Evolutionary conservation across 1,140 invertebrate genomes (phyloP).

Genomic region (Dinoponera quadriceps): DNA sequence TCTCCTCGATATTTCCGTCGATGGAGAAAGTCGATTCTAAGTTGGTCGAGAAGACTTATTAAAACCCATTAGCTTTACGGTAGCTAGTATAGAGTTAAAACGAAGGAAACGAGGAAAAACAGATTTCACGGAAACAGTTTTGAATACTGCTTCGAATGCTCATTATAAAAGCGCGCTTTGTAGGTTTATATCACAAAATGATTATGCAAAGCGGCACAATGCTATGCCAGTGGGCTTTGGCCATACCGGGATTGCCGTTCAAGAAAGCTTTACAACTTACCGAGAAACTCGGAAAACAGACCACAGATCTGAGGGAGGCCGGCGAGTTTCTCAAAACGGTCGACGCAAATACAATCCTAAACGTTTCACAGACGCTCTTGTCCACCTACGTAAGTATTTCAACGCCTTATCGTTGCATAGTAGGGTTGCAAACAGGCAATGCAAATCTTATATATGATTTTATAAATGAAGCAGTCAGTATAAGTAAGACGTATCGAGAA

Average conservation of each 20-base stretch:
- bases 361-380: not conserved
- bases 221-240: not conserved
- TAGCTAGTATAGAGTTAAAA: not conserved
- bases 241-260: not conserved
- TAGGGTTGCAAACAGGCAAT: too few relatives aligned
- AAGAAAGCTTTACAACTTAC: slow-evolving; percentile 80
- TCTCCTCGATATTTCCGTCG: not conserved
- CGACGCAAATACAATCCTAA: slow-evolving; percentile 62
- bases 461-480: too few relatives aligned
- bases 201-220: not conserved
- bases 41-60: not conserved
- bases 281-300: slow-evolving; percentile 82
- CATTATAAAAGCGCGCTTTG: slow-evolving; percentile 60
- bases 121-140: not conserved
- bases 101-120: not conserved
- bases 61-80: not conserved
- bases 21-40: not conserved
- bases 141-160: not conserved
- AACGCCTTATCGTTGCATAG: not conserved
- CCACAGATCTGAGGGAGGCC: slow-evolving; percentile 80
- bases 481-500: too few relatives aligned
- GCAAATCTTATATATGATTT: too few relatives aligned
- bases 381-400: not conserved
- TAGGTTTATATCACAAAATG: slow-evolving; percentile 85
- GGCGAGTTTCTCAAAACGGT: slow-evolving; percentile 84